phyloP scores from a whole-genome alignment of 2,113 vertebrate species.

The Lichenostomus cassidix region DNA sequence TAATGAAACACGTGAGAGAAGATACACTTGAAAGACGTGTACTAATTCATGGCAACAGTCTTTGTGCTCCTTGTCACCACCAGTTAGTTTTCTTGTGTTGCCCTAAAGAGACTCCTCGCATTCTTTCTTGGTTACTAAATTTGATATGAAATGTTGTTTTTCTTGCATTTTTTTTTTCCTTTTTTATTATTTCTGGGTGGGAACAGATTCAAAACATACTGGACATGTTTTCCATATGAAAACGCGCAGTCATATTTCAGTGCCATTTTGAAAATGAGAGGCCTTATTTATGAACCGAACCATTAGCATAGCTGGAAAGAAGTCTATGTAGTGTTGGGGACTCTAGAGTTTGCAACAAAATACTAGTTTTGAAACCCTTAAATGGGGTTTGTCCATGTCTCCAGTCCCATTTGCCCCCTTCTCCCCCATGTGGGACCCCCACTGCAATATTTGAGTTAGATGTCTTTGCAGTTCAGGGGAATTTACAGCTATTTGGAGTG shows the following conservation, averaged over 20 bases:
- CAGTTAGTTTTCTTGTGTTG: neutral
- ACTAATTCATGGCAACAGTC: neutral
- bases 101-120: neutral
- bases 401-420: neutral
- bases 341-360: neutral
- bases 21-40: neutral
- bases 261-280: neutral
- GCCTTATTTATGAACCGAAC: neutral
- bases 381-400: neutral
- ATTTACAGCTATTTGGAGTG: neutral
- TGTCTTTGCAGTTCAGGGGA: neutral
- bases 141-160: neutral
- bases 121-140: neutral
- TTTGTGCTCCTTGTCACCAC: neutral
- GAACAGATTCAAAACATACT: neutral
- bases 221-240: neutral
- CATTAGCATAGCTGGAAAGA: neutral
- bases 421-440: fast-evolving
- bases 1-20: neutral
- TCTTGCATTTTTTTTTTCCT: neutral
- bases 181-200: neutral
- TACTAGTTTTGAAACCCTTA: neutral
- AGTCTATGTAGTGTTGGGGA: neutral
- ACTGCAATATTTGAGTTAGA: neutral
- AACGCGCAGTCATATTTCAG: neutral